phyloP scores from a whole-genome alignment of 1,140 invertebrate species.

The Bradysia coprophila region DNA sequence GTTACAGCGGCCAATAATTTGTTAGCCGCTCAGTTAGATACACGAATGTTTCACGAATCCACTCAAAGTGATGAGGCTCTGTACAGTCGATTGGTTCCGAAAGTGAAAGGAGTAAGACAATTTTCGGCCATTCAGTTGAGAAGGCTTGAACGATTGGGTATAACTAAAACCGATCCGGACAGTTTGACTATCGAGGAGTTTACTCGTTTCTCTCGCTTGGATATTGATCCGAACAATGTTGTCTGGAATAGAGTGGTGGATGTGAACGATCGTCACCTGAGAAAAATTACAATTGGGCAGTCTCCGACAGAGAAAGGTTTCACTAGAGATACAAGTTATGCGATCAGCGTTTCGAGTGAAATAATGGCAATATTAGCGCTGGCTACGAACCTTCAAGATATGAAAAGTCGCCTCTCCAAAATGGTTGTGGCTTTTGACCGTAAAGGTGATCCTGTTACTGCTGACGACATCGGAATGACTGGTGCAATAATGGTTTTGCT shows the following conservation, averaged over 20 bases:
- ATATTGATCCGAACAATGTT: slow-evolving; percentile 82
- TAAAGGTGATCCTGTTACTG: slow-evolving; percentile 68
- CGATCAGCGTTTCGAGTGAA: slow-evolving; percentile 92
- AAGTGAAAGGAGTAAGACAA: slow-evolving; percentile 47
- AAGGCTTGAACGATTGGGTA: slow-evolving; percentile 65
- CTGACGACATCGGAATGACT: slow-evolving; percentile 79
- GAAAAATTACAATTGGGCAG: slow-evolving; percentile 89
- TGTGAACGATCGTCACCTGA: slow-evolving; percentile 90
- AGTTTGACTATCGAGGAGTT: slow-evolving; percentile 64
- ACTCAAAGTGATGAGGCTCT: slow-evolving; percentile 75
- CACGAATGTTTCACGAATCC: slow-evolving; percentile 90
- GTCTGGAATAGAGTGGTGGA: slow-evolving; percentile 94
- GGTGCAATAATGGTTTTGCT: slow-evolving; percentile 81
- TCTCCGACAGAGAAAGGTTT: slow-evolving; percentile 87
- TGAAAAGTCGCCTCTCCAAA: slow-evolving; percentile 68
- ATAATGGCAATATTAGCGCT: slow-evolving; percentile 91
- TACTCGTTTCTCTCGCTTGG: slow-evolving; percentile 59
- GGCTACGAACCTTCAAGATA: slow-evolving; percentile 55
- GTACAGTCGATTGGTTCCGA: slow-evolving; percentile 74
- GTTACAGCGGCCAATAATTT: slow-evolving; percentile 96
- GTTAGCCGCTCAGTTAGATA: slow-evolving; percentile 83
- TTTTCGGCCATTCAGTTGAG: slow-evolving; percentile 73
- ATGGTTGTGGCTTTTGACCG: slow-evolving; percentile 89
- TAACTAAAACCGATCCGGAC: slow-evolving; percentile 73
- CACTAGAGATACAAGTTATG: slow-evolving; percentile 65